These are phyloP conservation scores for human DNA, from an alignment of 2,113 vertebrate genomes.

Conservation along the genomic window GRCh38 chr3:150800501-150801000, in stretches of 20 bases:
- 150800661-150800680: neutral
- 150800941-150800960: neutral
- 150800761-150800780: neutral
- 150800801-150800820: neutral
- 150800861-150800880: neutral
- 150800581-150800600: neutral
- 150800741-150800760: neutral
- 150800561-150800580: neutral
- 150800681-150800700: neutral
- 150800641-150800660: neutral
- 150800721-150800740: neutral
- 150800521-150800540: neutral
- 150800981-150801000: neutral
- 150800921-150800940: neutral
- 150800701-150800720: neutral
- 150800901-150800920: neutral
- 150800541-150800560: neutral
- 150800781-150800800: neutral
- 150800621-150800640: neutral
- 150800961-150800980: neutral
- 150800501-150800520: neutral
- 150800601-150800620: neutral
- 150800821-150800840: neutral
- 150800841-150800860: neutral
- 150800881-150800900: neutral